Evolutionary conservation across 2,113 vertebrate species (phyloP).

Genomic region (Lophochroa leadbeateri): DNA sequence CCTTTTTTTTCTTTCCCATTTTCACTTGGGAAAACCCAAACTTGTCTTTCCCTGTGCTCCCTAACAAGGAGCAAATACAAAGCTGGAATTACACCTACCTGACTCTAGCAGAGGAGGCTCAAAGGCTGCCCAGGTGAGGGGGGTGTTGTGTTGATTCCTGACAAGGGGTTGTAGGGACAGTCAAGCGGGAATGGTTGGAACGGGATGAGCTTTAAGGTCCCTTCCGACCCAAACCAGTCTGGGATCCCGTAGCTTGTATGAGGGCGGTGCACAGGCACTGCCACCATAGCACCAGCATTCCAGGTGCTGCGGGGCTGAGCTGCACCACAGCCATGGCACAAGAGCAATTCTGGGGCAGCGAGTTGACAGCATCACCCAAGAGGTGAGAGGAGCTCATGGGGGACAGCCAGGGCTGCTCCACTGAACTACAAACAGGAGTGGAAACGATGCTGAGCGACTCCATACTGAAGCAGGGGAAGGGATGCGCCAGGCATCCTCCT

Average conservation of each 20-base stretch:
- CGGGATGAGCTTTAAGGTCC: background rate
- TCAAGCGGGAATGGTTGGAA: background rate
- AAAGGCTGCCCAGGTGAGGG: background rate
- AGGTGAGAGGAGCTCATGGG: background rate
- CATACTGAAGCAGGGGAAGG: background rate
- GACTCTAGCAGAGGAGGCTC: background rate
- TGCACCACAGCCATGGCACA: background rate
- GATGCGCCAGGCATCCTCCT: background rate
- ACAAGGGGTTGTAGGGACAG: background rate
- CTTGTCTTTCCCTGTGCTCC: background rate
- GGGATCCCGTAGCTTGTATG: fast-evolving
- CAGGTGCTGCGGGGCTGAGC: background rate
- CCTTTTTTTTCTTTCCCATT: background rate
- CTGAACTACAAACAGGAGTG: background rate
- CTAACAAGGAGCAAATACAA: background rate
- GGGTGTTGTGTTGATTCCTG: background rate
- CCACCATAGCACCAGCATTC: too few relatives aligned
- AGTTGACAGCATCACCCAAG: background rate
- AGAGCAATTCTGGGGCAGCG: background rate
- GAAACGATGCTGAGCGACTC: fast-evolving
- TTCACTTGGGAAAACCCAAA: background rate
- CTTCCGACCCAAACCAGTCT: background rate
- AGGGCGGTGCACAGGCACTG: fast-evolving
- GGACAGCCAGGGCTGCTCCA: background rate
- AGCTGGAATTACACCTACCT: background rate